A percentile compares a stretch with the other conserved stretches of the same genome.
Conservation (phyloP, 2,888 invertebrate genomes). For the Parelbella ahira region DNA sequence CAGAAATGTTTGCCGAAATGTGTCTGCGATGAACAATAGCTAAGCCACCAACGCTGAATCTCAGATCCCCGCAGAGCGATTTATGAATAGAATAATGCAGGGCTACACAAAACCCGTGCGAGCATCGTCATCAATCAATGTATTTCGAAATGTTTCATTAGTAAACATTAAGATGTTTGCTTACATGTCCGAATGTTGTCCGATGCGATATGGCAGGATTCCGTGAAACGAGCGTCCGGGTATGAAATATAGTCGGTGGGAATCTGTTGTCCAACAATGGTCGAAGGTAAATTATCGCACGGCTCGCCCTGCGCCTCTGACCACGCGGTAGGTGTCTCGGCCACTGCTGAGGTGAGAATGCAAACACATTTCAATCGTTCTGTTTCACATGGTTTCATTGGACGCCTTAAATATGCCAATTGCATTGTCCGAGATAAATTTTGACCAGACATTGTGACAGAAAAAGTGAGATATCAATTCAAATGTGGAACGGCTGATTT, state of each 20-base stretch:
- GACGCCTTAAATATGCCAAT: conserved; percentile 36
- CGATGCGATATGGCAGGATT: conserved; percentile 59
- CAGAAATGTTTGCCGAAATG: conserved; percentile 66
- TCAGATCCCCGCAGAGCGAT: conserved; percentile 64
- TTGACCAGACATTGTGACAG: conserved; percentile 35
- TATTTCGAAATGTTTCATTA: conserved; percentile 78
- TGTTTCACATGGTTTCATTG: conserved; percentile 32
- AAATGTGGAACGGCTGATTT: conserved; percentile 15
- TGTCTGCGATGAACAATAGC: conserved; percentile 62
- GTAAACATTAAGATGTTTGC: conserved; percentile 81
- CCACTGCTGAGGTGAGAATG: conserved; percentile 53
- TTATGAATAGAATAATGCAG: conserved; percentile 73
- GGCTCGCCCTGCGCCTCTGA: conserved; percentile 38
- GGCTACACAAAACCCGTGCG: conserved; percentile 68
- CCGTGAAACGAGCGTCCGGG: conserved; percentile 64
- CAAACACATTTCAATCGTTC: conserved; percentile 42
- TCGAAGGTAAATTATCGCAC: conserved; percentile 49
- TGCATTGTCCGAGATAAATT: conserved; percentile 37
- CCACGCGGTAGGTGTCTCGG: conserved; percentile 59
- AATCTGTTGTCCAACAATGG: conserved; percentile 48
- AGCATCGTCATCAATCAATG: conserved; percentile 73
- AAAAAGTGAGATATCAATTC: conserved; percentile 50
- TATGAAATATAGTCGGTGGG: conserved; percentile 59
- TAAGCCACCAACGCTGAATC: conserved; percentile 72
- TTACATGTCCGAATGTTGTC: conserved; percentile 75